These are phyloP conservation scores for Urocitellus parryii DNA, from an alignment of 2,113 vertebrate genomes.

Conservation along the genomic window DNA sequence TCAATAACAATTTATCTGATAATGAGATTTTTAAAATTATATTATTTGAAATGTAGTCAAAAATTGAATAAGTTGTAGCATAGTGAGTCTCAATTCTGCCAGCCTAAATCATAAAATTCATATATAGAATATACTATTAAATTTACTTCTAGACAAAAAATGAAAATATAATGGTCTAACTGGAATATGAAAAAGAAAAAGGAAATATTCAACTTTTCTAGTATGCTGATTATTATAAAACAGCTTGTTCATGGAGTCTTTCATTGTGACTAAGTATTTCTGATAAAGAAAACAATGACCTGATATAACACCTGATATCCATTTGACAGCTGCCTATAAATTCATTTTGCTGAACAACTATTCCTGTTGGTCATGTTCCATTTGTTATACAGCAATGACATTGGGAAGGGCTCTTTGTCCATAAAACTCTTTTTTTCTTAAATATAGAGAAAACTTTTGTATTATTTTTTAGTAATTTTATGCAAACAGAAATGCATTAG, in stretches of 20 bases:
- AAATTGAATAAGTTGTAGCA: not conserved
- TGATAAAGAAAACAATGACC: not conserved
- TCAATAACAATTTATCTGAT: not conserved
- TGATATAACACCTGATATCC: not conserved
- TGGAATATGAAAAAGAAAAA: not conserved
- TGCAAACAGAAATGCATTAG: not conserved
- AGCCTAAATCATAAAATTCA: not conserved
- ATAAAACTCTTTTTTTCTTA: not conserved
- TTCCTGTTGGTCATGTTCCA: not conserved
- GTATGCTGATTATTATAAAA: not conserved
- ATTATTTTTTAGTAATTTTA: slow-evolving; percentile 11
- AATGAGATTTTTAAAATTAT: not conserved
- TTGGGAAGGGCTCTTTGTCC: not conserved
- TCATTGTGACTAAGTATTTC: not conserved
- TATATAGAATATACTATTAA: not conserved
- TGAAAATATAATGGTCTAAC: not conserved
- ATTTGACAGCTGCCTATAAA: not conserved
- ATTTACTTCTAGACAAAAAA: not conserved
- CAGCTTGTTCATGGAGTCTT: not conserved
- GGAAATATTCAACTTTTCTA: not conserved
- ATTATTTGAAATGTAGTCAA: not conserved
- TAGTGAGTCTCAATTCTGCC: not conserved
- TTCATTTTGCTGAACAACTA: not conserved
- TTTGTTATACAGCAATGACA: not conserved
- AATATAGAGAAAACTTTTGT: not conserved